These are phyloP conservation scores for Nicator chloris DNA, from an alignment of 2,113 vertebrate species.

Conservation along the genomic window DNA sequence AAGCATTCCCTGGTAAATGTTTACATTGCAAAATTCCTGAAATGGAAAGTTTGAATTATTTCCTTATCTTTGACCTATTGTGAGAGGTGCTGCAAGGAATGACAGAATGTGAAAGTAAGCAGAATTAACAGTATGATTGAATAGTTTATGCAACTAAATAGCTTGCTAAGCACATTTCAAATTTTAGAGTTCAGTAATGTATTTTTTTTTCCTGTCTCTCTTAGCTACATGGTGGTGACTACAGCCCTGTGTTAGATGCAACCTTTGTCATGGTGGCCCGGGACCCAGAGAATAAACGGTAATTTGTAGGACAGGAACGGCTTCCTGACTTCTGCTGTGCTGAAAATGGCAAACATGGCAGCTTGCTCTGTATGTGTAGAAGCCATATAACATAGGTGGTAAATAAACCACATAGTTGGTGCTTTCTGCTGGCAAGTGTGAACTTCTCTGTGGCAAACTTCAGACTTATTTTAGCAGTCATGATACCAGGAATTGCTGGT, in stretches of 20 bases:
- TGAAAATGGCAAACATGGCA: not conserved
- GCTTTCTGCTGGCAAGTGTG: not conserved
- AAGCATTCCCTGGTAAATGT: not conserved
- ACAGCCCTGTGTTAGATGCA: constrained; percentile 86
- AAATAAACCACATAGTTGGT: not conserved
- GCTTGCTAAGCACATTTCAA: not conserved
- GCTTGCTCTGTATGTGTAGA: not conserved
- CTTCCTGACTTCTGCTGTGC: not conserved
- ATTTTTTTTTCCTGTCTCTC: constrained; percentile 22
- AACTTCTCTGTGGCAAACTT: not conserved
- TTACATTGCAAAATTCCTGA: not conserved
- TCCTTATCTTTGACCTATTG: not conserved
- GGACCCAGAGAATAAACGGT: constrained; percentile 95
- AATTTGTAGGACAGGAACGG: not conserved
- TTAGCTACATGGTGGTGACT: constrained; percentile 73
- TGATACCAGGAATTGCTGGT: not conserved
- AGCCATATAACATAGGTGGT: not conserved
- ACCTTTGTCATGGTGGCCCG: constrained; percentile 98
- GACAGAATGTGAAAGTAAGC: not conserved
- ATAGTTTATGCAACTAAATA: not conserved
- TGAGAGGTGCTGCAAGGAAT: not conserved
- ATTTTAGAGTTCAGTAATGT: not conserved
- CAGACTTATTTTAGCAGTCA: not conserved
- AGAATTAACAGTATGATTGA: not conserved
- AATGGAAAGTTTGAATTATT: not conserved